phyloP scores from a whole-genome alignment of 1,140 invertebrate species.

The Trachymyrmex septentrionalis region DNA sequence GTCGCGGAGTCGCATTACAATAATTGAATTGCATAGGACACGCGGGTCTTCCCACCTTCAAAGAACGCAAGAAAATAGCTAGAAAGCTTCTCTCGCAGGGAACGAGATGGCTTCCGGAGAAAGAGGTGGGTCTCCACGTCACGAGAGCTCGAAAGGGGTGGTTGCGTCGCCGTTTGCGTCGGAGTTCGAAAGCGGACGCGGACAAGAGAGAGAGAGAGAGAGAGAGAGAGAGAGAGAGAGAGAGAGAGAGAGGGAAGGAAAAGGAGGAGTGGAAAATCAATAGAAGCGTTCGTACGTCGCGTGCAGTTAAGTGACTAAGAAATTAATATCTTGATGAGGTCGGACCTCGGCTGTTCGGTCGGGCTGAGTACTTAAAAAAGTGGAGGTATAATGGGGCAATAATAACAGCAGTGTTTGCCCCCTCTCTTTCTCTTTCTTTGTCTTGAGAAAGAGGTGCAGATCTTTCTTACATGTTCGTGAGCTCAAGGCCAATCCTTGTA shows the following conservation, averaged over 20 bases:
- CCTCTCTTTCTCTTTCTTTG: background rate
- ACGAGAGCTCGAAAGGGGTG: slow-evolving; percentile 67
- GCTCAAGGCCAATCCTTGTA: slow-evolving; percentile 66
- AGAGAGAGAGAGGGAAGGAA: background rate
- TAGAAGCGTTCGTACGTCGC: slow-evolving; percentile 83
- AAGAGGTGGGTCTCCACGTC: slow-evolving; percentile 76
- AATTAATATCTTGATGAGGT: slow-evolving; percentile 86
- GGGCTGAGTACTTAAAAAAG: slow-evolving; percentile 72
- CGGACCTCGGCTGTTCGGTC: slow-evolving; percentile 76
- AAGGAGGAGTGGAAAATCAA: slow-evolving; percentile 82
- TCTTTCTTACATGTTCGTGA: slow-evolving; percentile 41
- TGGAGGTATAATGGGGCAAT: slow-evolving; percentile 62
- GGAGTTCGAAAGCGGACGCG: slow-evolving; percentile 56
- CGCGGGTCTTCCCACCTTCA: slow-evolving; percentile 82
- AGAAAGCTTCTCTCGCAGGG: slow-evolving; percentile 75
- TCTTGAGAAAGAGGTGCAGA: background rate
- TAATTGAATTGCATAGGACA: slow-evolving; percentile 83
- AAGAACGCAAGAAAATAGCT: slow-evolving; percentile 81
- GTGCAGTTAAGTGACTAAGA: slow-evolving; percentile 85
- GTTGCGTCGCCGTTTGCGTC: slow-evolving; percentile 56
- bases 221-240: background rate
- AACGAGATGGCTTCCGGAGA: slow-evolving; percentile 78
- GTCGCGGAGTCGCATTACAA: slow-evolving; percentile 78
- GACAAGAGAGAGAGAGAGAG: slow-evolving; percentile 22
- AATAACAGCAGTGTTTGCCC: slow-evolving; percentile 54